These are phyloP conservation scores for Pterocles orientalis DNA, from an alignment of 2,113 vertebrate species.

Conservation along the genomic window DNA sequence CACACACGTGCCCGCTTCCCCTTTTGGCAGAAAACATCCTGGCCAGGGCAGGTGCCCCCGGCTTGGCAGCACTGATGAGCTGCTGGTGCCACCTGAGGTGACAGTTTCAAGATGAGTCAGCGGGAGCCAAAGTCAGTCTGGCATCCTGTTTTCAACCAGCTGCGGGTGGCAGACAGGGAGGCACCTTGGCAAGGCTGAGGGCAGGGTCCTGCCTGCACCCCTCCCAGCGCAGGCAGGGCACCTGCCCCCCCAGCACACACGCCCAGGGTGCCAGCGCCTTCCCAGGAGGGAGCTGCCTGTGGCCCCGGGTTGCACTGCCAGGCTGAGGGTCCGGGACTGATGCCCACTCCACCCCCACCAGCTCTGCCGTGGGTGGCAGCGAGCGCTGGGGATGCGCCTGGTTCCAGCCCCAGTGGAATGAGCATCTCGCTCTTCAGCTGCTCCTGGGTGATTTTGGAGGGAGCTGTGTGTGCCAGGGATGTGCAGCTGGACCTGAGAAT, in stretches of 20 bases:
- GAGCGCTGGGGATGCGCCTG: rapidly evolving
- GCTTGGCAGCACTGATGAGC: neutral
- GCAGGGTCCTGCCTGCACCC: neutral
- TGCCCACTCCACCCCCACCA: neutral
- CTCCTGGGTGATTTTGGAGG: neutral
- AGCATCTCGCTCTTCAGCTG: rapidly evolving
- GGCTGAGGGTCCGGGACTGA: neutral
- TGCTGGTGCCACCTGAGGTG: neutral
- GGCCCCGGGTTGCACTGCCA: neutral
- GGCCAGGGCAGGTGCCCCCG: rapidly evolving
- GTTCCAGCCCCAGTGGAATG: rapidly evolving
- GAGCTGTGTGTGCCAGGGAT: neutral
- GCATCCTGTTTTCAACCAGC: conserved; percentile 44
- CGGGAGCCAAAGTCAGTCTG: neutral
- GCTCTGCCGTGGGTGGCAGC: rapidly evolving
- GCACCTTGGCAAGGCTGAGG: neutral
- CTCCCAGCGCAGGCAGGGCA: neutral
- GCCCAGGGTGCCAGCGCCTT: rapidly evolving
- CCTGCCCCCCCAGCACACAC: rapidly evolving
- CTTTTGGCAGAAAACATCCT: neutral
- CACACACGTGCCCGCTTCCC: neutral
- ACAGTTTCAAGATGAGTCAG: conserved; percentile 31
- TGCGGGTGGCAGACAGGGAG: neutral
- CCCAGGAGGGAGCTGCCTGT: rapidly evolving
- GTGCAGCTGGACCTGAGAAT: rapidly evolving